Percentiles rank a stretch among this genome's conserved stretches.
Conservation (phyloP, 2,888 invertebrate genomes). For the Lasioglossum morio region DNA sequence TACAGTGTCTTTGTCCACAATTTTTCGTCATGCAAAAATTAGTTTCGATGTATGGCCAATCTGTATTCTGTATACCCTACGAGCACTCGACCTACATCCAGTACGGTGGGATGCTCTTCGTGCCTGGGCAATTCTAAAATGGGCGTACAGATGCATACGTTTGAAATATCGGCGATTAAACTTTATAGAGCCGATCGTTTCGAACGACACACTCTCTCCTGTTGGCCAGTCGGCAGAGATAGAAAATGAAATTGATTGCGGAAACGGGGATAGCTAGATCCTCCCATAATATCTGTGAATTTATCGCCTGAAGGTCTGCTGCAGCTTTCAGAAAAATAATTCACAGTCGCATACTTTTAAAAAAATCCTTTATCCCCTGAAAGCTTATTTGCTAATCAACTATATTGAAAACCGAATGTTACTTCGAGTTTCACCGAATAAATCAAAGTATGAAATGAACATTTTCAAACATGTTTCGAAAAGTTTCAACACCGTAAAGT, state of each 20-base stretch:
- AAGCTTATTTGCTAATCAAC: not conserved
- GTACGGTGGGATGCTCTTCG: conserved; percentile 43
- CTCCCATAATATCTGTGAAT: conserved; percentile 15
- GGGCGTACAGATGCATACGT: conserved; percentile 66
- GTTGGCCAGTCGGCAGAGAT: conserved; percentile 55
- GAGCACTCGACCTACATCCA: conserved; percentile 53
- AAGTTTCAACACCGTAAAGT: not conserved
- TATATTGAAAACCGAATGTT: not conserved
- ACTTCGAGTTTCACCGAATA: not conserved
- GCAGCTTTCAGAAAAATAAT: conserved; percentile 12
- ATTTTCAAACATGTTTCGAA: not conserved
- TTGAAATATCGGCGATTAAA: conserved; percentile 69
- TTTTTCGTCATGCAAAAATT: conserved; percentile 18
- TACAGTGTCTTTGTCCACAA: not conserved
- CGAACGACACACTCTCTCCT: conserved; percentile 28
- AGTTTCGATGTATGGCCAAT: conserved; percentile 22
- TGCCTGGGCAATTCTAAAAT: conserved; percentile 35
- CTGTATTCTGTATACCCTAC: conserved; percentile 70
- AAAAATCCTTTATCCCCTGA: too few species aligned
- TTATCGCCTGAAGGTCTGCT: conserved; percentile 16
- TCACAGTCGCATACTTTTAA: not conserved
- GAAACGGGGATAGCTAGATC: conserved; percentile 29
- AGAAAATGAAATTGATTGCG: conserved; percentile 54
- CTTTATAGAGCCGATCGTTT: conserved; percentile 59
- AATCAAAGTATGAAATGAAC: not conserved